phyloP scores from a whole-genome alignment of 92 coral and sea anemone genomes.

The Parazoanthus swiftii region DNA sequence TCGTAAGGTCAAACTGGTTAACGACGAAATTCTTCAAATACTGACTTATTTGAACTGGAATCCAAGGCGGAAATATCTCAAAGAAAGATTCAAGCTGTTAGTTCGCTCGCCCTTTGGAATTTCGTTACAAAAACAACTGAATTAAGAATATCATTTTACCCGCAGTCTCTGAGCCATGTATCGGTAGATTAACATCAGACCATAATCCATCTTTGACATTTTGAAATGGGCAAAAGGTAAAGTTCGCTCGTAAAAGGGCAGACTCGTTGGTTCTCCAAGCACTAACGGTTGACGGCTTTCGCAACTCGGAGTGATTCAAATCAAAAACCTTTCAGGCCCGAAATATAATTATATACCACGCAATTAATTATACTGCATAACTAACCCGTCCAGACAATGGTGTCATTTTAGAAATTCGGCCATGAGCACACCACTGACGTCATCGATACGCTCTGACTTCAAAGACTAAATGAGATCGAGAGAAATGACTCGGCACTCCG shows the following conservation, averaged over 20 bases:
- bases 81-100: not conserved
- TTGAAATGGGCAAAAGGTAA: not conserved
- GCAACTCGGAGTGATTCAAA: not conserved
- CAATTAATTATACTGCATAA: not conserved
- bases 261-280: not conserved
- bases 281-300: not conserved
- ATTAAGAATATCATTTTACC: slow-evolving; percentile 12
- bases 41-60: not conserved
- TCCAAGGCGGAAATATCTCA: not conserved
- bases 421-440: not conserved
- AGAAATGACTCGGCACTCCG: not conserved
- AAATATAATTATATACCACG: not conserved
- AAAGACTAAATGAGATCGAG: not conserved
- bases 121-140: slow-evolving; percentile 15
- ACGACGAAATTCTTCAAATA: not conserved
- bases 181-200: not conserved
- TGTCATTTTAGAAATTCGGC: not conserved
- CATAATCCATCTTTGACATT: slow-evolving; percentile 14
- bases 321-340: not conserved
- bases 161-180: slow-evolving; percentile 17
- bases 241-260: not conserved
- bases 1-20: not conserved
- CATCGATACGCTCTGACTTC: not conserved
- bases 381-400: slow-evolving; percentile 18
- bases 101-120: not conserved